Percentiles rank a stretch among this genome's conserved stretches.
These are phyloP conservation scores for Yponomeuta sedellus DNA, from an alignment of 2,888 invertebrate genomes.

Conservation along the genomic window DNA sequence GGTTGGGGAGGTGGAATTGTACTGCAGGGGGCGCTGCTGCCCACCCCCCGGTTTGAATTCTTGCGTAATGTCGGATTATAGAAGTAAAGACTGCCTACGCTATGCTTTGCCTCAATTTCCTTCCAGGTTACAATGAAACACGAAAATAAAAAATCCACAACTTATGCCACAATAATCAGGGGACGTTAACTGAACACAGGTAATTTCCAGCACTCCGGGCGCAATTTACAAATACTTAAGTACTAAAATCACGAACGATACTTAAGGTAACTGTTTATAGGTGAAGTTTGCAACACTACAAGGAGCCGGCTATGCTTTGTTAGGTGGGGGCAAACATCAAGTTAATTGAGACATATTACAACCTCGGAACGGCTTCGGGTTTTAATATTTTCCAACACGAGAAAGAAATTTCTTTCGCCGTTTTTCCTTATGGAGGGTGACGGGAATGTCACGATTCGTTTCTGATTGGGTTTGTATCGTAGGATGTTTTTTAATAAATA, in stretches of 20 bases:
- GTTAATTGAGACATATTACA: constrained; percentile 14
- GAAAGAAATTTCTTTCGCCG: background rate
- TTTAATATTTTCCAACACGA: constrained; percentile 13
- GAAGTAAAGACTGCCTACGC: too few species aligned
- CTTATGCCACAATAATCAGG: background rate
- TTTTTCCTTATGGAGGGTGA: background rate
- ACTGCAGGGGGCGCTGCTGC: too few species aligned
- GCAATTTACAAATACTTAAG: constrained; percentile 12
- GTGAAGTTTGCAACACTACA: background rate
- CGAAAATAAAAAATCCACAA: background rate
- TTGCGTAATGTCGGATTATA: too few species aligned
- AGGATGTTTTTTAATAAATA: too few species aligned
- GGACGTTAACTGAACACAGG: background rate
- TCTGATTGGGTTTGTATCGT: too few species aligned
- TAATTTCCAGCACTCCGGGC: background rate
- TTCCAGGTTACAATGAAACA: background rate
- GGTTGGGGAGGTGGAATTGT: too few species aligned
- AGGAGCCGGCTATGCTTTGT: constrained; percentile 2
- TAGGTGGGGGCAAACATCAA: constrained; percentile 4
- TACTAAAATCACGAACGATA: constrained; percentile 8
- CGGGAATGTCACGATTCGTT: background rate
- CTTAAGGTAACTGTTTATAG: constrained; percentile 4
- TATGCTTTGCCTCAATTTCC: too few species aligned
- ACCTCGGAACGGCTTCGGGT: background rate
- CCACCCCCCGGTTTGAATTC: too few species aligned